phyloP scores from a whole-genome alignment of 2,888 invertebrate species.

The Marasmarcha lunaedactyla region DNA sequence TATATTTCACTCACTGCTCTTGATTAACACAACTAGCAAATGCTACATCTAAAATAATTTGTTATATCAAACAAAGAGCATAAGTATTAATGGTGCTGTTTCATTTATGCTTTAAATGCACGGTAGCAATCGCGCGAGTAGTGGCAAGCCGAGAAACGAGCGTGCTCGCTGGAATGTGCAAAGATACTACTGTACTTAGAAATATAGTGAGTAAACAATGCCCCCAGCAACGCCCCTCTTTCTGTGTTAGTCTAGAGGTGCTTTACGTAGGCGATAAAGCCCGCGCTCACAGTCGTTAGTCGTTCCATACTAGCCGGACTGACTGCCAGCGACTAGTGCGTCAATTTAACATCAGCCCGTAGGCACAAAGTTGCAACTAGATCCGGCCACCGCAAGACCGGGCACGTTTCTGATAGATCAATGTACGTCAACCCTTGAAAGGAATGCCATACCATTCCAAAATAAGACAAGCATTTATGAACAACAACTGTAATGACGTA shows the following conservation, averaged over 20 bases:
- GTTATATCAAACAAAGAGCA: slow-evolving; percentile 27
- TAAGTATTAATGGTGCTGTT: neutral
- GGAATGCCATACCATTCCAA: neutral
- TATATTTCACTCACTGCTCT: slow-evolving; percentile 39
- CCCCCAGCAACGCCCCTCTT: slow-evolving; percentile 45
- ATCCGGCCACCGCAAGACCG: slow-evolving; percentile 6
- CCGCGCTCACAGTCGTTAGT: slow-evolving; percentile 35
- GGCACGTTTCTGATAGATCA: slow-evolving; percentile 13
- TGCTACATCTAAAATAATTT: slow-evolving; percentile 29
- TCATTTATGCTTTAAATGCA: slow-evolving; percentile 39
- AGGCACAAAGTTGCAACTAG: slow-evolving; percentile 23
- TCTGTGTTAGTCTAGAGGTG: slow-evolving; percentile 30
- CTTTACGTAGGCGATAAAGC: slow-evolving; percentile 30
- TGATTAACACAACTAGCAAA: slow-evolving; percentile 29
- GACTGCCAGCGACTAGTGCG: slow-evolving; percentile 34
- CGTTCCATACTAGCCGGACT: slow-evolving; percentile 37
- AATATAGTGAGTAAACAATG: slow-evolving; percentile 39
- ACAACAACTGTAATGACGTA: slow-evolving; percentile 35
- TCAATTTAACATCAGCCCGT: slow-evolving; percentile 24
- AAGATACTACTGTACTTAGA: slow-evolving; percentile 39
- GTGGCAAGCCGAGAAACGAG: slow-evolving; percentile 24
- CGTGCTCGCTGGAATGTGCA: slow-evolving; percentile 57
- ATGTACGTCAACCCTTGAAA: slow-evolving; percentile 33
- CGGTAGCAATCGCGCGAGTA: slow-evolving; percentile 21
- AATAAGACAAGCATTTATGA: neutral